Conservation (phyloP, 2,888 invertebrate genomes). For the Teinopalpus imperialis region DNA sequence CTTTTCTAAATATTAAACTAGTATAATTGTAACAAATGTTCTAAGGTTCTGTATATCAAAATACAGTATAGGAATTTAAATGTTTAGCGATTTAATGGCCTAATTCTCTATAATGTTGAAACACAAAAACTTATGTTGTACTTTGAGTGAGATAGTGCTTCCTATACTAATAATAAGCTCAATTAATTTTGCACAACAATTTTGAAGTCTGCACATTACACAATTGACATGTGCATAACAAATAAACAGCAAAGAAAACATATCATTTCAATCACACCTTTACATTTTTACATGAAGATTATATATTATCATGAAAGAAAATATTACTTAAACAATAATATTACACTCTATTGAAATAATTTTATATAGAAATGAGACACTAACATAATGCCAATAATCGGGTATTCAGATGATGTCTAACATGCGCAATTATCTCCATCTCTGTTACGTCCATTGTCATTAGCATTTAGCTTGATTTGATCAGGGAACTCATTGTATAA, state of each 20-base stretch:
- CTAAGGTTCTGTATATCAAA: neutral
- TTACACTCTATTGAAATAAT: slow-evolving; percentile 65
- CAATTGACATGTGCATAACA: slow-evolving; percentile 45
- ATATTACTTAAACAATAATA: slow-evolving; percentile 68
- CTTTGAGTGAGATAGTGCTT: slow-evolving; percentile 16
- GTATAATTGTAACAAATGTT: slow-evolving; percentile 3
- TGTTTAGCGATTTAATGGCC: slow-evolving; percentile 1
- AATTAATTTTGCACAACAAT: slow-evolving; percentile 17
- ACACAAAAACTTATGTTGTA: slow-evolving; percentile 21
- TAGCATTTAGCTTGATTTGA: slow-evolving; percentile 93
- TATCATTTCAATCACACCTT: slow-evolving; percentile 51
- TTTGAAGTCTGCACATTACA: slow-evolving; percentile 26
- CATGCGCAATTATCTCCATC: slow-evolving; percentile 89
- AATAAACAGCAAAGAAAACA: slow-evolving; percentile 45
- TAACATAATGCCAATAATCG: slow-evolving; percentile 55
- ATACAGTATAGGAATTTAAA: neutral
- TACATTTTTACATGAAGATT: slow-evolving; percentile 69
- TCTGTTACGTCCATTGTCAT: slow-evolving; percentile 87
- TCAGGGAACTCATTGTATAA: slow-evolving; percentile 98
- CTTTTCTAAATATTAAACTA: neutral
- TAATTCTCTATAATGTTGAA: slow-evolving; percentile 2
- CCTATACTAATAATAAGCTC: slow-evolving; percentile 13
- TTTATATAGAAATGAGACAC: slow-evolving; percentile 63
- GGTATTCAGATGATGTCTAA: slow-evolving; percentile 70
- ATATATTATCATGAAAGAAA: slow-evolving; percentile 59